Base-by-base conservation (phyloP, 2,797 vertebrate genomes). In the Lagothrix lagotricha region DNA sequence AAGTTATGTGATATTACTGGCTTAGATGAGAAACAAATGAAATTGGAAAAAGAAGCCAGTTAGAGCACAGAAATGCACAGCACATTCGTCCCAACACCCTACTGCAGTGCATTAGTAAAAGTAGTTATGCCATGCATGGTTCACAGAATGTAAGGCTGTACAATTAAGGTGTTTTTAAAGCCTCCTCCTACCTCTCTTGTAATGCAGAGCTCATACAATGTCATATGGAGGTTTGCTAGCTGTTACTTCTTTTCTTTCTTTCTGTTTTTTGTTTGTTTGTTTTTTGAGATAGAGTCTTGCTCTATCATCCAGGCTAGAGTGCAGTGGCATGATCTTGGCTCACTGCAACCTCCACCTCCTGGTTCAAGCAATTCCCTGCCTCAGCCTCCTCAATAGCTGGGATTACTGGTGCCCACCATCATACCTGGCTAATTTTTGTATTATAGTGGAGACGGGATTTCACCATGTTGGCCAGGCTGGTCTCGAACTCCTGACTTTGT, bases 111-210 rank as follows among this genome's bases (percentile, higher is more conserved):
- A 20, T 41, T 33, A 12, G 30, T 33, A n/a, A 24, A 64, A 87
- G 13, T 41, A 30, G 58, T 44, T 73, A 17, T 44, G 33, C 70
- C 30, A 0, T 1, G 33, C 10, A 64, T 11, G 44, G 39, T 26
- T 81, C 75, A 36, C 52, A 22, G 26, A 22, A 2, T 5, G 2
- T 4, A 46, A 64, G 28, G 15, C 13, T 22, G 4, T 28, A 6
- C 73, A 10, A 15, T 26, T 48, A 8, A 48, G 41, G n/a, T n/a
- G 39, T 46, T 50, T 67, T 77, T 19, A 50, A 83, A 54, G n/a
- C 36, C 48, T 61, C 14, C 20, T 9, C 7, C 36, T 3, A 0
- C 3, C 4, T 15, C 9, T 72, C 30, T 36, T 36, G 11, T 4
- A 72, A 28, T 0, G 22, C 4, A 26, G 79, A 80, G 48, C 15